Percentiles rank a stretch among this genome's conserved stretches.
Conservation (phyloP, 1,140 invertebrate genomes). For the Drosophila funebris region DNA sequence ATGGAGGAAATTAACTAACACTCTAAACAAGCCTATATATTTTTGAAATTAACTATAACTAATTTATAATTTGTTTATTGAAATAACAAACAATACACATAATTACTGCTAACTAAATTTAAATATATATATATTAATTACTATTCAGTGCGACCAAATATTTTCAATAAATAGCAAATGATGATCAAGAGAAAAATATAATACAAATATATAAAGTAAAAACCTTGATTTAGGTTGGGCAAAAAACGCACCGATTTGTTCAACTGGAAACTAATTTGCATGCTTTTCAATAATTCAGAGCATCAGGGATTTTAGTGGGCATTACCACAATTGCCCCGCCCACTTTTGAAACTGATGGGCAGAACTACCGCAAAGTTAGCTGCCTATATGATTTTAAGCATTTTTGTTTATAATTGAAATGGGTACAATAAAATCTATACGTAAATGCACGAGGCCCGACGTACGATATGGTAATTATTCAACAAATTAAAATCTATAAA, state of each 20-base stretch:
- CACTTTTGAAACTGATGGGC: neutral
- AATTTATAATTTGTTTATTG: neutral
- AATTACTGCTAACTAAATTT: constrained; percentile 8
- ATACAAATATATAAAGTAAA: constrained; percentile 17
- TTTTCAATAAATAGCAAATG: constrained; percentile 37
- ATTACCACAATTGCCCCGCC: neutral
- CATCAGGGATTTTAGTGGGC: constrained; percentile 2
- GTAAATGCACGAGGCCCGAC: neutral
- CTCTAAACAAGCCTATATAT: neutral
- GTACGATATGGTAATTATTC: constrained; percentile 52
- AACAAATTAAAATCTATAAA: constrained; percentile 68
- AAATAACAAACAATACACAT: constrained; percentile 5
- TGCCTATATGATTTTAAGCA: constrained; percentile 47
- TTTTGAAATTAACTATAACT: neutral
- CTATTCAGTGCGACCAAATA: constrained; percentile 3
- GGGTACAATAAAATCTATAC: constrained; percentile 27
- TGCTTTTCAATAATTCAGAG: constrained; percentile 60
- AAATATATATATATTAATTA: constrained; percentile 20
- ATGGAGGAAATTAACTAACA: neutral
- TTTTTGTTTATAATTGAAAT: constrained; percentile 59
- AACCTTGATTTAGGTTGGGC: constrained; percentile 18
- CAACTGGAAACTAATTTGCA: constrained; percentile 59
- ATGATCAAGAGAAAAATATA: constrained; percentile 9
- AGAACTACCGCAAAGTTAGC: constrained; percentile 30
- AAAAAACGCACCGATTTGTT: constrained; percentile 43